A percentile compares a stretch with the other conserved stretches of the same genome.
Conservation (phyloP, 2,797 vertebrate genomes). For the Anguilla megastoma region DNA sequence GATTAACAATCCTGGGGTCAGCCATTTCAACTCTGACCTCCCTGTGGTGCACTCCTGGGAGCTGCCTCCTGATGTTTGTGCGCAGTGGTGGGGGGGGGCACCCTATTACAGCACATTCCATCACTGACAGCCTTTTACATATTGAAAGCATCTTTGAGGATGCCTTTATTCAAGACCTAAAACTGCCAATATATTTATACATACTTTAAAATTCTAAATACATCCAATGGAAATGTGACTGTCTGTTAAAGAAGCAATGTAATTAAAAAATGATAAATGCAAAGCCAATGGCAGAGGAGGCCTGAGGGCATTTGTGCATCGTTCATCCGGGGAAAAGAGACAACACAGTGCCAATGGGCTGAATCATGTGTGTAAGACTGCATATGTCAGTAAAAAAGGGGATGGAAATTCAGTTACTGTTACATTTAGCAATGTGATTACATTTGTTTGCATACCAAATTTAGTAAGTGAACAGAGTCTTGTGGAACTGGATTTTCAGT, state of each 20-base stretch:
- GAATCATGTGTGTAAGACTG: neutral
- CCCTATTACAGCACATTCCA: constrained; percentile 49
- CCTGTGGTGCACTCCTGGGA: constrained; percentile 44
- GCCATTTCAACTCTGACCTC: constrained; percentile 39
- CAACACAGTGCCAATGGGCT: neutral
- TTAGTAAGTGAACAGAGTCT: neutral
- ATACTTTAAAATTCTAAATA: neutral
- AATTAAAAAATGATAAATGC: neutral
- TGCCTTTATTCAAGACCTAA: neutral
- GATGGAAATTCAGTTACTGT: neutral
- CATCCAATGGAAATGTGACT: neutral
- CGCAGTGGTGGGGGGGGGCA: constrained; percentile 23
- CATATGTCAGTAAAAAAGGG: neutral
- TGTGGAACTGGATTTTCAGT: neutral
- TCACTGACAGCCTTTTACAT: constrained; percentile 28
- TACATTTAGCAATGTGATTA: neutral
- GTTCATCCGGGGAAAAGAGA: neutral
- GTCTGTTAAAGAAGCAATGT: neutral
- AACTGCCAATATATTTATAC: neutral
- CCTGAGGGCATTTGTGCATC: neutral
- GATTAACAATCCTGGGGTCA: constrained; percentile 52
- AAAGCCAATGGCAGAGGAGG: neutral
- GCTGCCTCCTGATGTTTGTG: constrained; percentile 37
- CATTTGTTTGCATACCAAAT: neutral
- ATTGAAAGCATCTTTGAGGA: neutral